Evolutionary conservation across 2,113 vertebrate species (phyloP).

Genomic region (Pteruthius melanotis): DNA sequence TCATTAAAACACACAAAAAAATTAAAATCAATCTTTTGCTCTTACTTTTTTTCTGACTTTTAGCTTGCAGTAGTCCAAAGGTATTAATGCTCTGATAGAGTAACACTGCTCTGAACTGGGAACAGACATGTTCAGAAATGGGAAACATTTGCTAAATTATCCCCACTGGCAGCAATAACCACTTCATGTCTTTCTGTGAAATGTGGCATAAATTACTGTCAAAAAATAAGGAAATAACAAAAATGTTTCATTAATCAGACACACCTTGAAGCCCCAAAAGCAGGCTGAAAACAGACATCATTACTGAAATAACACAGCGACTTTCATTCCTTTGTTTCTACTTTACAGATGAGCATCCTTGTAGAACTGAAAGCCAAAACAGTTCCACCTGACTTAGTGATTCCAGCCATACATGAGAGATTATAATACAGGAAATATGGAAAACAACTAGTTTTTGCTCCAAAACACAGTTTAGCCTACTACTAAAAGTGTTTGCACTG

Average conservation of each 20-base stretch:
- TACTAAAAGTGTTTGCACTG: background rate
- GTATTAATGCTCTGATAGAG: background rate
- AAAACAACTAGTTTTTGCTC: background rate
- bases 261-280: background rate
- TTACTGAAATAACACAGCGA: background rate
- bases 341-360: background rate
- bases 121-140: background rate
- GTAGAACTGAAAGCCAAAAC: background rate
- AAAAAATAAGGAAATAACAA: constrained; percentile 6
- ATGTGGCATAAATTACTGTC: background rate
- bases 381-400: background rate
- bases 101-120: background rate
- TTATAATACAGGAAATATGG: background rate
- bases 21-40: constrained; percentile 57
- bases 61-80: constrained; percentile 13
- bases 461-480: background rate
- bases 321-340: background rate
- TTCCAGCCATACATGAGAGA: background rate
- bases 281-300: background rate
- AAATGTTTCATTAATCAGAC: constrained; percentile 16
- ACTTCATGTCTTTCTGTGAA: background rate
- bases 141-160: constrained; percentile 39
- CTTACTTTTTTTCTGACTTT: constrained; percentile 19
- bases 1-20: constrained; percentile 74
- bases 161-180: constrained; percentile 3